Percentiles rank a stretch among this genome's conserved stretches.
These are phyloP conservation scores for Tetramorium simillimum DNA, from an alignment of 1,140 invertebrate species.

Conservation along the genomic window DNA sequence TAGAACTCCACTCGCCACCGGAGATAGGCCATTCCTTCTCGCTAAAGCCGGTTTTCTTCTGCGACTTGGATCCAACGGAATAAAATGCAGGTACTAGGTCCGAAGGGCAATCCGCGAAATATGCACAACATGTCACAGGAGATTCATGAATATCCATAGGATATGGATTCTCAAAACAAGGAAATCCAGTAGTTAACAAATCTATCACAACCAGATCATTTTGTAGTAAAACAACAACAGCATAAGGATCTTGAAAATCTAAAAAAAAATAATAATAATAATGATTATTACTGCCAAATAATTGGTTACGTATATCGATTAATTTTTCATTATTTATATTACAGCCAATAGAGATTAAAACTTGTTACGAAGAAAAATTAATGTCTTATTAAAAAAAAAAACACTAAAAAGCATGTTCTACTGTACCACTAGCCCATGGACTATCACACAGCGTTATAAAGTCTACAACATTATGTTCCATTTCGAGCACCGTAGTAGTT, in stretches of 20 bases:
- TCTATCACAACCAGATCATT: conserved; percentile 99
- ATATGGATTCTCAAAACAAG: conserved; percentile 99
- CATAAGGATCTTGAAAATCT: conserved; percentile 99
- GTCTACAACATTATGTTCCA: conserved; percentile 99
- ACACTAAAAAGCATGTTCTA: conserved; percentile 8
- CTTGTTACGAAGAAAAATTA: not conserved
- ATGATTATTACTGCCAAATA: not conserved
- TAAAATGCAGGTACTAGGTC: conserved; percentile 98
- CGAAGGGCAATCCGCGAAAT: conserved; percentile 98
- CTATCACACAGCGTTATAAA: conserved; percentile 98
- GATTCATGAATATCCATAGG: conserved; percentile 99
- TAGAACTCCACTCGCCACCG: conserved; percentile 97
- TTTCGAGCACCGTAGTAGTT: conserved; percentile 98
- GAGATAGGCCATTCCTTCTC: conserved; percentile 98
- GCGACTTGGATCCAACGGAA: conserved; percentile 92
- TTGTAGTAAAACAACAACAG: conserved; percentile 98
- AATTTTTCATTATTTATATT: not conserved
- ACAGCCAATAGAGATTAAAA: not conserved
- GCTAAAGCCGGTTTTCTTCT: conserved; percentile 94
- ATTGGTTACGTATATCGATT: not conserved
- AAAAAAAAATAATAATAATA: conserved; percentile 76
- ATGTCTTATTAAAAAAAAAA: conserved; percentile 35
- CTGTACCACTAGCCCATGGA: conserved; percentile 95
- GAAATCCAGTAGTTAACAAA: conserved; percentile 96
- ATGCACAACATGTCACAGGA: conserved; percentile 97